Evolutionary conservation across 2,888 invertebrate species (phyloP), one percentile per base, ranked within the genome.

Genomic region (Hanleya hanleyi): DNA sequence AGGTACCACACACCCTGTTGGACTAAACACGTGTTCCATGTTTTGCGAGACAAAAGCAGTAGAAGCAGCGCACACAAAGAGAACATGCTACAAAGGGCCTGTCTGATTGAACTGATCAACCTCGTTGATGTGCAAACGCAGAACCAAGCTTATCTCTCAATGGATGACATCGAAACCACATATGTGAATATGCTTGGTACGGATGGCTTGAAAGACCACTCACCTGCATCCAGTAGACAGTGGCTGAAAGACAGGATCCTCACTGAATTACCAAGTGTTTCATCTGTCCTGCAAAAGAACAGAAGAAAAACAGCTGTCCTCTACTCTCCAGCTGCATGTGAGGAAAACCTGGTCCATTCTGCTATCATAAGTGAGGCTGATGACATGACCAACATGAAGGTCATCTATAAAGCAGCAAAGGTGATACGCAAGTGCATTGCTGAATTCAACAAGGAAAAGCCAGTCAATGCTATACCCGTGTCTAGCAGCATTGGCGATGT

Each of bases 231-330:
- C 29, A 51, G 57, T 51, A 51, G 57, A 26, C n/a, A n/a, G n/a
- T n/a, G n/a, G n/a, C n/a, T n/a, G n/a, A n/a, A n/a, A n/a, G n/a
- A n/a, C n/a, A n/a, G n/a, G n/a, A n/a, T n/a, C n/a, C n/a, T n/a
- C n/a, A n/a, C n/a, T n/a, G n/a, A n/a, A n/a, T n/a, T n/a, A n/a
- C n/a, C n/a, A n/a, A n/a, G n/a, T n/a, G n/a, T n/a, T n/a, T n/a
- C n/a, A n/a, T n/a, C n/a, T n/a, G n/a, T n/a, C n/a, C n/a, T n/a
- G n/a, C n/a, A n/a, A n/a, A n/a, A n/a, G n/a, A n/a, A n/a, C n/a
- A n/a, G 67, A 41, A 41, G 67, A 26, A 69, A 69, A 47, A 69
- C 67, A 36, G 67, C 71, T 69, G 71, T 70, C n/a, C 67, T 70
- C 32, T 70, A 69, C 35, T 70, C 18, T 7, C 68, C 33, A 22